Evolutionary conservation across 2,797 vertebrate species (phyloP).

Genomic region (Stomatorhinus walkeri): DNA sequence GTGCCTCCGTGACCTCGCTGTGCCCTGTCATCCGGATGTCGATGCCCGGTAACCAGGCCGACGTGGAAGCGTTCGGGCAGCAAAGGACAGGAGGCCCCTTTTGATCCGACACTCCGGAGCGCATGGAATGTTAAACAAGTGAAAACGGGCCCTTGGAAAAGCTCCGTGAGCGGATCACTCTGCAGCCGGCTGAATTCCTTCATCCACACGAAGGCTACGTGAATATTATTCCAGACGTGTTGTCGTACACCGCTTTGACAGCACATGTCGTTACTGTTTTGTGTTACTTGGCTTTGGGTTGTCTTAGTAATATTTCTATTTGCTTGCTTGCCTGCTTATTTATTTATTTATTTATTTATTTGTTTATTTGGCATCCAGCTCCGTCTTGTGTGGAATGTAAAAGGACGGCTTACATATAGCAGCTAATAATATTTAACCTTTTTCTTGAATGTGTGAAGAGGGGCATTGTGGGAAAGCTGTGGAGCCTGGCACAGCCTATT

Average conservation of each 20-base stretch:
- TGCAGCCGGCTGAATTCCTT: constrained; percentile 33
- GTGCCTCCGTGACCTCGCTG: not conserved
- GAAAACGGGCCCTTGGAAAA: constrained; percentile 33
- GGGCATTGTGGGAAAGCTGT: not conserved
- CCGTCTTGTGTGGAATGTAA: not conserved
- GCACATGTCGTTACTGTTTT: not conserved
- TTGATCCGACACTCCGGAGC: constrained; percentile 11
- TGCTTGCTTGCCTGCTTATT: no score
- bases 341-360: constrained; percentile 5
- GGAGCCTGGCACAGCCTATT: not conserved
- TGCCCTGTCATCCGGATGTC: not conserved
- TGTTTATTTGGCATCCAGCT: not conserved
- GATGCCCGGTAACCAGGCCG: constrained; percentile 29
- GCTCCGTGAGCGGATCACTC: constrained; percentile 30
- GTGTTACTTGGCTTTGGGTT: not conserved
- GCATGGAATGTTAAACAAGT: constrained; percentile 31
- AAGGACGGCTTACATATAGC: not conserved
- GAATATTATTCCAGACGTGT: constrained; percentile 38
- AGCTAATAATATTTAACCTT: not conserved
- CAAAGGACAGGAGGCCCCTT: constrained; percentile 17
- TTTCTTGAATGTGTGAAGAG: not conserved
- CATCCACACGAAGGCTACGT: constrained; percentile 25
- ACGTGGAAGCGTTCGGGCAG: constrained; percentile 24
- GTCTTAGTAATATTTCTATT: not conserved
- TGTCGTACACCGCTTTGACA: not conserved